Evolutionary conservation across 2,113 vertebrate genomes (phyloP), one percentile per base, ranked within the genome.

Genomic region (Anser brachyrhynchus): DNA sequence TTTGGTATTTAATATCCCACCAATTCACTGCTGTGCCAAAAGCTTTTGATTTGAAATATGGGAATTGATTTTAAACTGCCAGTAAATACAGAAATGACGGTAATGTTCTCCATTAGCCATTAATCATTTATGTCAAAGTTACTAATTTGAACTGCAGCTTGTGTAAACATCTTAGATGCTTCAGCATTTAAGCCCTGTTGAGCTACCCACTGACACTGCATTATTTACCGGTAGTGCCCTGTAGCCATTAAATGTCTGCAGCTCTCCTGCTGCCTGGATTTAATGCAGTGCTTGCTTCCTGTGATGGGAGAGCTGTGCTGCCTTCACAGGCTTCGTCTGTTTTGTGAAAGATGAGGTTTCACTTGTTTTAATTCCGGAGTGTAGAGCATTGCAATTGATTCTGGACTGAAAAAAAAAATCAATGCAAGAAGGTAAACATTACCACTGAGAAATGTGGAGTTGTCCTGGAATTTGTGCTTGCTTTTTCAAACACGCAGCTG

Each of bases 31-130:
- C 84, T n/a, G 6, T 78, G 74, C 84, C 95, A 93, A 41, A 85
- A 85, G 78, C 90, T 95, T 91, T 94, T 94, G 91, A 85, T 96
- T 91, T 55, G 87, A 86, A 77, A 90, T 66, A 18, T 91, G 84
- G 96, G 93, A 95, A 95, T 92, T 91, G 96, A 95, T 95, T 96
- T 95, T 89, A 66, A 94, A 66, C 89, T 96, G 87, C 94, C 96
- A 83, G 94, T 90, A 97, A 96, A 85, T 90, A 44, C 54, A 94
- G 83, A 61, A 94, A 62, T 85, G 91, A 91, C 84, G 90, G 90
- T 91, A 91, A 90, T 55, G 6, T 72, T 95, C 95, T 64, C 74
- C 61, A 28, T 92, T 92, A 75, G 15, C 62, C 91, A 94, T 97
- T 94, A 95, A 94, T 95, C 95, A 93, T 95, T 97, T 39, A 92